Percentiles rank a stretch among this genome's conserved stretches.
These are phyloP conservation scores for Tribolium castaneum DNA, from an alignment of 1,140 invertebrate genomes.

Conservation along the genomic window DNA sequence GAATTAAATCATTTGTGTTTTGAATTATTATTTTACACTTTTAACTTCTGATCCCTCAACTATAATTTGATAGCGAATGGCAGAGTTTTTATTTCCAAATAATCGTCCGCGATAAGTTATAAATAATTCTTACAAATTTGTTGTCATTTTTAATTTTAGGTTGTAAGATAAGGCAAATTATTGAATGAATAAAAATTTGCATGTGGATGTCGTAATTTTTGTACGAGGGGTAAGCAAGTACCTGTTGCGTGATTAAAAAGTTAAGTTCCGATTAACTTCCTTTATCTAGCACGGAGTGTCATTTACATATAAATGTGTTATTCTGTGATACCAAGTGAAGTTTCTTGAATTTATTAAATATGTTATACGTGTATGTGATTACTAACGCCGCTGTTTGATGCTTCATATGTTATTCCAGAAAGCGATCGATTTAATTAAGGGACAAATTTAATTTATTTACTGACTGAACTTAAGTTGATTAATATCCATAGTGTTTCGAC, in stretches of 20 bases:
- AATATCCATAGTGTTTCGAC: too few relatives aligned
- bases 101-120: not conserved
- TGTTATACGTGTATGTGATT: slow-evolving; percentile 2
- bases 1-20: slow-evolving; percentile 11
- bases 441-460: not conserved
- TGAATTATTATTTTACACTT: slow-evolving; percentile 6
- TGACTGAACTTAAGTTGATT: too few relatives aligned
- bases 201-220: not conserved
- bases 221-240: not conserved
- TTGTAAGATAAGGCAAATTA: not conserved
- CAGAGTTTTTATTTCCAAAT: not conserved
- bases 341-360: slow-evolving; percentile 31
- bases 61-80: not conserved
- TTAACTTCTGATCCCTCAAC: not conserved
- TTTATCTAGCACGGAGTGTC: slow-evolving; percentile 18
- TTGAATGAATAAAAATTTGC: not conserved
- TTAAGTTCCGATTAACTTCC: slow-evolving; percentile 42
- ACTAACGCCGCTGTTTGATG: not conserved
- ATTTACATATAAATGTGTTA: slow-evolving; percentile 42
- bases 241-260: slow-evolving; percentile 27
- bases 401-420: not conserved
- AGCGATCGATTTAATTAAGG: not conserved
- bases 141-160: slow-evolving; percentile 1
- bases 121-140: slow-evolving; percentile 3
- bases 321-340: slow-evolving; percentile 31